phyloP scores from a whole-genome alignment of 1,140 invertebrate species.

The Ceratosolen fusciceps region DNA sequence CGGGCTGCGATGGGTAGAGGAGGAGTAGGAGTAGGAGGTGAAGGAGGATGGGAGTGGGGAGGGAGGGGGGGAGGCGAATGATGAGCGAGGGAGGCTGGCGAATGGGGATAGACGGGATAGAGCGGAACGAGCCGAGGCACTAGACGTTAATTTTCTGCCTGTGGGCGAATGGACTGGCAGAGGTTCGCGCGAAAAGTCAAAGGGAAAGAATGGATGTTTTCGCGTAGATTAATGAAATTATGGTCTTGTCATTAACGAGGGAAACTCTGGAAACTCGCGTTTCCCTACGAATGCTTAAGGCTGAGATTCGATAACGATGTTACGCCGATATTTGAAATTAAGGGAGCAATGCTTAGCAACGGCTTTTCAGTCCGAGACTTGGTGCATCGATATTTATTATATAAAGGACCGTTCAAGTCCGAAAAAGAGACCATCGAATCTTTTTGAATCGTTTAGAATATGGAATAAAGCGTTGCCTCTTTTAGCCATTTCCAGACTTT shows the following conservation, averaged over 20 bases:
- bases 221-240: neutral
- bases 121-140: neutral
- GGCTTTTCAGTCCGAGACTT: neutral
- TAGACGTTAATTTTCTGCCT: neutral
- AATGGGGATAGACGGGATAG: neutral
- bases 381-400: neutral
- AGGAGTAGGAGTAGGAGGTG: neutral
- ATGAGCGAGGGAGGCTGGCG: conserved; percentile 33
- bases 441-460: too few relatives aligned
- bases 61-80: too few relatives aligned
- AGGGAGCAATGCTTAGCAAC: neutral
- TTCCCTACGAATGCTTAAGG: neutral
- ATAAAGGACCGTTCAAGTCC: neutral
- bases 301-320: neutral
- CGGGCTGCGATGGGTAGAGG: neutral
- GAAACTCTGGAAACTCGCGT: neutral
- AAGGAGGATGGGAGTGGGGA: conserved; percentile 18
- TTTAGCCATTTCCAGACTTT: too few relatives aligned
- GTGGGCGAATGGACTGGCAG: neutral
- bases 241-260: neutral
- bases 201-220: conserved; percentile 5
- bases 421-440: too few relatives aligned
- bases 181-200: conserved; percentile 17
- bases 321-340: neutral
- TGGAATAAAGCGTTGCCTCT: too few relatives aligned